Evolutionary conservation across 2,113 vertebrate species (phyloP).

Genomic region (Archilochus colubris): DNA sequence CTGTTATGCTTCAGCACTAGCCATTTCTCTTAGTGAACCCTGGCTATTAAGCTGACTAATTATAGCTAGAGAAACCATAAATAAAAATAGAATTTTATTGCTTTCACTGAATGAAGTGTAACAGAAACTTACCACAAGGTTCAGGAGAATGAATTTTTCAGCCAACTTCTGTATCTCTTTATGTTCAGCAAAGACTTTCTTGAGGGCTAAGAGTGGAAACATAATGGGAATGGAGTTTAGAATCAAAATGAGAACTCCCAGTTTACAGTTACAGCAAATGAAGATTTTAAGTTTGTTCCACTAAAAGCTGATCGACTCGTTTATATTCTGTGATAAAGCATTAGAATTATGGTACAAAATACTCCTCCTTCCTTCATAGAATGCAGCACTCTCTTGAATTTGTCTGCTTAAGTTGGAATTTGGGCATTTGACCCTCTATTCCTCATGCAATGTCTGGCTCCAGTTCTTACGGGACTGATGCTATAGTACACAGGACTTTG

Average conservation of each 20-base stretch:
- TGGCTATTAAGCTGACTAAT: not conserved
- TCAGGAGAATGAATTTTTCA: slow-evolving; percentile 90
- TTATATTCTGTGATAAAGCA: not conserved
- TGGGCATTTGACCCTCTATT: not conserved
- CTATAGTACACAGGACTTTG: not conserved
- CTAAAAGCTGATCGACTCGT: not conserved
- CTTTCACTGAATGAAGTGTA: not conserved
- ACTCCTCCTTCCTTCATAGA: not conserved
- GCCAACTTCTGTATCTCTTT: slow-evolving; percentile 87
- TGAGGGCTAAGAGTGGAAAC: slow-evolving; percentile 80
- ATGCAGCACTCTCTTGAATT: not conserved
- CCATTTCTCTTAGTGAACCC: not conserved
- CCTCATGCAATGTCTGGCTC: not conserved
- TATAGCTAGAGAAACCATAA: not conserved
- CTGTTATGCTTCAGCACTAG: not conserved
- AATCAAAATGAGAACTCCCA: not conserved
- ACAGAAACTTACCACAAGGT: slow-evolving; percentile 87
- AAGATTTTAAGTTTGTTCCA: not conserved
- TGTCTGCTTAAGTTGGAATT: not conserved
- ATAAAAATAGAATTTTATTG: not conserved
- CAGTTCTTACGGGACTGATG: not conserved
- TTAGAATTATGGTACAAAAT: not conserved
- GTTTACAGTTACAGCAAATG: not conserved
- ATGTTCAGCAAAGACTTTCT: slow-evolving; percentile 86
- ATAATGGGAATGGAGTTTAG: not conserved